Evolutionary conservation across 2,888 invertebrate species (phyloP).

Genomic region (Dynastes hyllus): DNA sequence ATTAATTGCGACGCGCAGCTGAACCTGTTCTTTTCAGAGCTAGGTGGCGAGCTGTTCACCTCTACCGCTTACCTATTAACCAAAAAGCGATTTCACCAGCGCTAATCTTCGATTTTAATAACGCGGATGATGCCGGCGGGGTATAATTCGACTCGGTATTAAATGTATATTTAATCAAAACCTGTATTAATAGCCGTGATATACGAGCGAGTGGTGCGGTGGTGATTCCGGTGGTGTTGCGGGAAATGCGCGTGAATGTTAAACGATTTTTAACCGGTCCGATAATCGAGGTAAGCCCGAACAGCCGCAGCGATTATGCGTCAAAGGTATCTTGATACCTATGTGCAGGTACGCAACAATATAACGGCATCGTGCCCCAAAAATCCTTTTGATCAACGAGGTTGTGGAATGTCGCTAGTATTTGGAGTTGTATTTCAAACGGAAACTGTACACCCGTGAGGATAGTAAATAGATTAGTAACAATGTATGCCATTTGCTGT

Average conservation of each 20-base stretch:
- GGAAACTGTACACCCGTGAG: too few species aligned
- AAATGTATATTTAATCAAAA: conserved; percentile 30
- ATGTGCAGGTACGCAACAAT: not conserved
- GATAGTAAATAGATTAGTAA: too few species aligned
- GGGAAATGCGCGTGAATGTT: conserved; percentile 8
- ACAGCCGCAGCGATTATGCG: conserved; percentile 11
- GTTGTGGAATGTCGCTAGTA: too few species aligned
- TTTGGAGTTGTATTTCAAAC: too few species aligned
- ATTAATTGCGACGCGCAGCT: too few species aligned
- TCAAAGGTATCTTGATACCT: not conserved
- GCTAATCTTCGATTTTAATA: conserved; percentile 33
- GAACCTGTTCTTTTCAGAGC: not conserved
- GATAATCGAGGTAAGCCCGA: conserved; percentile 6
- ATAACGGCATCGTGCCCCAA: too few species aligned
- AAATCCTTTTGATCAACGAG: too few species aligned
- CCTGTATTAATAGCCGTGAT: conserved; percentile 17
- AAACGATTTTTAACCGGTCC: conserved; percentile 19
- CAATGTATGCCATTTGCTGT: too few species aligned
- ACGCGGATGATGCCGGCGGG: conserved; percentile 1
- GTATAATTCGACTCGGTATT: conserved; percentile 16
- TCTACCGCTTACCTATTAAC: not conserved
- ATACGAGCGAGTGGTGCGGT: not conserved
- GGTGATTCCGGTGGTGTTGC: not conserved
- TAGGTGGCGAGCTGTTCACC: not conserved
- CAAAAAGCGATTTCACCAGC: not conserved